These are phyloP conservation scores for Parnassius mnemosyne DNA, from an alignment of 2,888 invertebrate genomes.

Conservation along the genomic window DNA sequence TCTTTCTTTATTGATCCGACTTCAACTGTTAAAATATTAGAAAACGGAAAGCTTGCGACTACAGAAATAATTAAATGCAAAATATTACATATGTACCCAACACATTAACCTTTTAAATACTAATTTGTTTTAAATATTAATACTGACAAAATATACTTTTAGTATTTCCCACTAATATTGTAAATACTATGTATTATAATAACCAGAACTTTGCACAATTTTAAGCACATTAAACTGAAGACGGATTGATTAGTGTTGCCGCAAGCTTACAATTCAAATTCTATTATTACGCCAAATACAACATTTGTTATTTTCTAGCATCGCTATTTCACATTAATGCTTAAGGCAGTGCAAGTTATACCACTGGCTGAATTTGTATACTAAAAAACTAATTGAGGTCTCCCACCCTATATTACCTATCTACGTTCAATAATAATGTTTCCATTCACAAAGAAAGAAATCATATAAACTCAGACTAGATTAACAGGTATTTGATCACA, in stretches of 20 bases:
- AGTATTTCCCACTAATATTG: constrained; percentile 10
- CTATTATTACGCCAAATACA: neutral
- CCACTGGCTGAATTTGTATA: constrained; percentile 1
- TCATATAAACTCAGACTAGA: too few species aligned
- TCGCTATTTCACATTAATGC: constrained; percentile 18
- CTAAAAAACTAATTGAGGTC: neutral
- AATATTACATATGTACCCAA: neutral
- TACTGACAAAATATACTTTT: constrained; percentile 21
- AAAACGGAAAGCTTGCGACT: constrained; percentile 18
- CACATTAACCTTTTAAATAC: constrained; percentile 13
- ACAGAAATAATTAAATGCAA: constrained; percentile 11
- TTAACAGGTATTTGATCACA: too few species aligned
- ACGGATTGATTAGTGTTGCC: constrained; percentile 13
- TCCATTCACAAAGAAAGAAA: too few species aligned
- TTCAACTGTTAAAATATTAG: constrained; percentile 5
- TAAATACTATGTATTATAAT: neutral
- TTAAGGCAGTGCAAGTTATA: constrained; percentile 16
- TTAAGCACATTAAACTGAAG: constrained; percentile 8
- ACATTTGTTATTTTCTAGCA: constrained; percentile 8
- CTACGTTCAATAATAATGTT: too few species aligned
- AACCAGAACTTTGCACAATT: constrained; percentile 1
- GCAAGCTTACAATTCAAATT: constrained; percentile 14
- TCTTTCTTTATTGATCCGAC: too few species aligned
- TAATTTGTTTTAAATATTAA: constrained; percentile 11
- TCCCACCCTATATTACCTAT: neutral